Conservation (phyloP, 2,888 invertebrate genomes). For the Apoda limacodes region DNA sequence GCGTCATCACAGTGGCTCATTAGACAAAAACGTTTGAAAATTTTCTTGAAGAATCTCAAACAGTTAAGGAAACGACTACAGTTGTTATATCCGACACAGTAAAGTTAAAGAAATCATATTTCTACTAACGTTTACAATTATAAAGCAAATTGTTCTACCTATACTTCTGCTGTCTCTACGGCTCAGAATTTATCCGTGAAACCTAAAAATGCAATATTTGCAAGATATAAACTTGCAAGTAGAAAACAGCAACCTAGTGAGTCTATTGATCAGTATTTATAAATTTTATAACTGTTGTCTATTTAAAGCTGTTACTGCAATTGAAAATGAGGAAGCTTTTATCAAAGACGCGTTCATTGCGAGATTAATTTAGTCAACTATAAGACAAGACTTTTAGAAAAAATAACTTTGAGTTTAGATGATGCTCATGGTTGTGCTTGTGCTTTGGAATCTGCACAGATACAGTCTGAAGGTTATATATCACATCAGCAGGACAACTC, state of each 20-base stretch:
- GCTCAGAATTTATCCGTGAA: background rate
- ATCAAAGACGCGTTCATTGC: background rate
- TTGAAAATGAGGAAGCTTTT: background rate
- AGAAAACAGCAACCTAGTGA: background rate
- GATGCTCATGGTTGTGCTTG: conserved; percentile 5
- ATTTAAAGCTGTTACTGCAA: background rate
- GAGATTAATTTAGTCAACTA: background rate
- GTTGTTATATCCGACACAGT: background rate
- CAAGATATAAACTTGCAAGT: background rate
- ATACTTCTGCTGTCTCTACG: background rate
- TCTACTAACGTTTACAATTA: background rate
- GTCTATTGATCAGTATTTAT: background rate
- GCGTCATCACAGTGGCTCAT: too few species aligned
- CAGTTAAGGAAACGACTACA: background rate
- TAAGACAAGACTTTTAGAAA: conserved; percentile 4
- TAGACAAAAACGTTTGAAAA: background rate
- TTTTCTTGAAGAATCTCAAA: background rate
- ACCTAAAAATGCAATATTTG: background rate
- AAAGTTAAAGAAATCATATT: background rate
- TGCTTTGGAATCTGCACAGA: background rate
- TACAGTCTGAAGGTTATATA: background rate
- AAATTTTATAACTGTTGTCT: background rate
- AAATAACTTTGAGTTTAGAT: conserved; percentile 1
- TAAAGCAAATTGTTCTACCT: background rate
- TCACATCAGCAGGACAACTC: too few species aligned